Evolutionary conservation across 2,888 invertebrate species (phyloP), one percentile per base, ranked within the genome.

Genomic region (Vandiemenella viatica): DNA sequence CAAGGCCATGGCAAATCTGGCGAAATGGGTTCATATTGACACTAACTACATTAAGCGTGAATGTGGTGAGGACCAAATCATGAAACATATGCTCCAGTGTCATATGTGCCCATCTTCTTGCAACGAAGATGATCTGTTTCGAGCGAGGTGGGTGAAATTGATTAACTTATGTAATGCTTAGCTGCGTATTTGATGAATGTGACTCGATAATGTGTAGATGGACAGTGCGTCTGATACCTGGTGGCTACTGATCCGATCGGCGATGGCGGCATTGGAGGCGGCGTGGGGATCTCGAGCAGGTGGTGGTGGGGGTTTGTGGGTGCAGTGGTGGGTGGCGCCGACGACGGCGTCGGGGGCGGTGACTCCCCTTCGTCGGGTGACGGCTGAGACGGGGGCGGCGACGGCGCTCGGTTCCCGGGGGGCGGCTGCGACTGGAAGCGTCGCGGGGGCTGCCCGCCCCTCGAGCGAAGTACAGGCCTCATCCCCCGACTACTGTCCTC

Each of bases 401-500:
- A 13, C 20, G 18, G n/a, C 4, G 13, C 20, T n/a, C 10, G 10
- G 38, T 8, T 26, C 18, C 22, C 18, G 18, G 26, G 8, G 16
- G 19, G 10, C 32, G 40, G 42, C 32, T 26, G 26, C 18, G 19
- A n/a, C 22, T 26, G 48, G 32, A 10, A 26, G 19, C 5, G 48
- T 41, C 13, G 49, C 5, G 32, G 32, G 3, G 32, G 32, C 32
- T 4, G 38, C 26, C 32, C 32, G 13, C n/a, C n/a, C 32, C n/a
- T 32, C 19, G 13, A 20, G 19, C 6, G 42, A 8, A 7, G 16
- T 38, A n/a, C 38, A 16, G n/a, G n/a, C n/a, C n/a, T n/a, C n/a
- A n/a, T n/a, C 67, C 1, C 53, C 54, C 67, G 69, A 44, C 26
- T 32, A 2, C 45, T 17, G 60, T 60, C 68, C 63, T 61, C 69